A percentile compares a stretch with the other conserved stretches of the same genome.
phyloP scores from a whole-genome alignment of 2,113 vertebrate species.

The Limnothrissa miodon region DNA sequence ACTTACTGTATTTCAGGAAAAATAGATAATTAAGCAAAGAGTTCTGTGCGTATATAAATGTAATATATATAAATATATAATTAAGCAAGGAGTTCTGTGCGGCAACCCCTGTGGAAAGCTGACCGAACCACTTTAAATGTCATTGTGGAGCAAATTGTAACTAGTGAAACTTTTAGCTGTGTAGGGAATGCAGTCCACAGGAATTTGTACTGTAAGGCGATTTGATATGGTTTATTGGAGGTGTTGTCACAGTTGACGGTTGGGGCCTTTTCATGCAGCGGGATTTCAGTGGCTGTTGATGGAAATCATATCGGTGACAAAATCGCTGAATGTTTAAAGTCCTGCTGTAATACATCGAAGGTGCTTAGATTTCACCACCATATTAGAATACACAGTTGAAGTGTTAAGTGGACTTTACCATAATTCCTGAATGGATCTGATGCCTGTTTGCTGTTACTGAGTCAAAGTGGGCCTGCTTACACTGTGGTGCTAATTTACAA shows the following conservation, averaged over 20 bases:
- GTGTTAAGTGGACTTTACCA: slow-evolving; percentile 8
- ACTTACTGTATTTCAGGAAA: not conserved
- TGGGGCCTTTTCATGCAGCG: not conserved
- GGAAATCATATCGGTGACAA: slow-evolving; percentile 30
- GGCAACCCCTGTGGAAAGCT: too few species aligned
- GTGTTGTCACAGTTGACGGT: not conserved
- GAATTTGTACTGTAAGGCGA: slow-evolving; percentile 4
- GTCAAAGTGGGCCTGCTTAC: not conserved
- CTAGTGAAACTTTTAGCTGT: not conserved
- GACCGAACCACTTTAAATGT: not conserved
- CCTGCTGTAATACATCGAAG: slow-evolving; percentile 29
- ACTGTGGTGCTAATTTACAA: not conserved
- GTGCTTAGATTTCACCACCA: not conserved
- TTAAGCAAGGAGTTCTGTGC: too few species aligned
- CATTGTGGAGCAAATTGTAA: not conserved
- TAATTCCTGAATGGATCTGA: not conserved
- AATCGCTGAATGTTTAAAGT: slow-evolving; percentile 16
- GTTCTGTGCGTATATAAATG: too few species aligned
- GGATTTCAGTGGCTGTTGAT: slow-evolving; percentile 16
- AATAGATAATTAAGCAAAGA: not conserved
- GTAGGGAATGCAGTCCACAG: not conserved
- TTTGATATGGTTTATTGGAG: not conserved
- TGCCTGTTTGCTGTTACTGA: not conserved
- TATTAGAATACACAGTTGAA: not conserved
- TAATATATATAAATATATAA: too few species aligned